These are phyloP conservation scores for Pedicia rivosa DNA, from an alignment of 2,888 invertebrate genomes.

Conservation along the genomic window DNA sequence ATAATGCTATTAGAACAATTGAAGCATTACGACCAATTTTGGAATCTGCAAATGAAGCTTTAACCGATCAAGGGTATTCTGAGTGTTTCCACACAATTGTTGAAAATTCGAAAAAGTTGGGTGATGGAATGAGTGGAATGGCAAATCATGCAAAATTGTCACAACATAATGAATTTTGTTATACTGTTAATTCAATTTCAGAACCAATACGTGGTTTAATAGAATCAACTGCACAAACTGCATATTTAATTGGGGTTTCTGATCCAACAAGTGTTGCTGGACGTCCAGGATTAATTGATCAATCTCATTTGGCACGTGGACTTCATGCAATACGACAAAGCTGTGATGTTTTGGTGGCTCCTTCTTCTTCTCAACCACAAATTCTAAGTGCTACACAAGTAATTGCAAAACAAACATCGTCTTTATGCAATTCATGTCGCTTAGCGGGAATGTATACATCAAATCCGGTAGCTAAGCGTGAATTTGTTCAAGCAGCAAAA, in stretches of 20 bases:
- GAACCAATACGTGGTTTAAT: conserved; percentile 80
- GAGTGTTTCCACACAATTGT: conserved; percentile 86
- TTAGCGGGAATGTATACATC: conserved; percentile 79
- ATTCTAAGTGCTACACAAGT: conserved; percentile 82
- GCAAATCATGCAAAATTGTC: conserved; percentile 80
- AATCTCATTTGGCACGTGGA: conserved; percentile 72
- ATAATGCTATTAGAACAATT: conserved; percentile 85
- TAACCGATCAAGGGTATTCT: conserved; percentile 79
- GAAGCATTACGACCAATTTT: conserved; percentile 69
- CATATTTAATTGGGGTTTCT: conserved; percentile 86
- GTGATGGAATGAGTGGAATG: conserved; percentile 89
- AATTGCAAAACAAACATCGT: conserved; percentile 91
- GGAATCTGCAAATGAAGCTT: conserved; percentile 72
- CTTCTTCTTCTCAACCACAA: conserved; percentile 60
- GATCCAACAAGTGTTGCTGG: conserved; percentile 83
- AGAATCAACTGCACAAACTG: conserved; percentile 88
- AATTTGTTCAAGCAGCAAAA: conserved; percentile 95
- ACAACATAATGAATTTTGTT: conserved; percentile 71
- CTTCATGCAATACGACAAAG: conserved; percentile 82
- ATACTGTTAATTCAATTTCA: conserved; percentile 69
- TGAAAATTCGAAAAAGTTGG: conserved; percentile 67
- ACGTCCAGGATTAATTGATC: conserved; percentile 75
- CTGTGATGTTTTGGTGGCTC: conserved; percentile 59
- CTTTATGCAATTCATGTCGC: conserved; percentile 89
- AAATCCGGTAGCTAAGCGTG: conserved; percentile 84